Evolutionary conservation across 2,797 vertebrate genomes (phyloP), one percentile per base, ranked within the genome.

Genomic region (Parauchenoglanis ngamensis): DNA sequence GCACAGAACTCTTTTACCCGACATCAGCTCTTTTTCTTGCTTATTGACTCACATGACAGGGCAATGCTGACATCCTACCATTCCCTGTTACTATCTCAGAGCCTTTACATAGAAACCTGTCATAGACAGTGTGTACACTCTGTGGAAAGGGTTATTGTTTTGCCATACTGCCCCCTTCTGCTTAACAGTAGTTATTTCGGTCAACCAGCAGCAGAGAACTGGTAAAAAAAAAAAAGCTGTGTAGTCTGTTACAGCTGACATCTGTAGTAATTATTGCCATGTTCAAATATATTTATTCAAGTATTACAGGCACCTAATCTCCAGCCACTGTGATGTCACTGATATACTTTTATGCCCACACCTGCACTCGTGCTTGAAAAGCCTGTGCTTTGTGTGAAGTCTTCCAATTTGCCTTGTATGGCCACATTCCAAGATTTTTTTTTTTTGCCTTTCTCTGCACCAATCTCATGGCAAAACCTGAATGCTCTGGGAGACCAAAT

Each of bases 401-500:
- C 89, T 90, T 89, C 89, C 87, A 19, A 68, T 79, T 89, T 88
- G 44, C 65, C 79, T 86, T 54, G 56, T 89, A 87, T 76, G 84
- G 84, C 84, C 89, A 90, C 89, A 91, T 89, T 91, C 87, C 89
- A 85, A 61, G 35, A 70, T 46, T 3, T 3, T 68, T 1, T n/a
- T 76, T 56, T 67, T 82, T 89, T 75, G 46, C 83, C 73, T 83
- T 89, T 63, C 84, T 46, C 79, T 86, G 63, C 68, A 87, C 81
- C 78, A 31, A 57, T 87, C 65, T 70, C 81, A 52, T 81, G 84
- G 67, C 61, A 85, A 85, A 88, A 83, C 57, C 75, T 76, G 83
- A 88, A 85, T 87, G 84, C 86, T 88, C 87, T 87, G 79, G 87
- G 79, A 90, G 90, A 90, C 89, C 89, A 90, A 87, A 87, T 91